Percentiles rank a stretch among this genome's conserved stretches.
phyloP scores from a whole-genome alignment of 2,113 vertebrate genomes.

The Odontesthes bonariensis region DNA sequence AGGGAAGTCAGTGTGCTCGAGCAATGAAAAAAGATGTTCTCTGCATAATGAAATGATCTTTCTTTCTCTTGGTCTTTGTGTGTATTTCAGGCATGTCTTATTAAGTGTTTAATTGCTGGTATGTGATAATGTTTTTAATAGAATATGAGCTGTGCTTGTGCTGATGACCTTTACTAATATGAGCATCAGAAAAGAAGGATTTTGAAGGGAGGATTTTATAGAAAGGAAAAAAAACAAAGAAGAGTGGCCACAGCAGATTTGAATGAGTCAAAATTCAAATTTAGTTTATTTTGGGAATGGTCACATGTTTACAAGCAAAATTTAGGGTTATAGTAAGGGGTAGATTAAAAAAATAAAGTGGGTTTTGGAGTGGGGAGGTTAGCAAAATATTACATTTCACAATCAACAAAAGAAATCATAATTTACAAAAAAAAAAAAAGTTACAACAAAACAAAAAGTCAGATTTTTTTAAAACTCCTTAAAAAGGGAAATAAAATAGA shows the following conservation, averaged over 20 bases:
- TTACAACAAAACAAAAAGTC: slow-evolving; percentile 55
- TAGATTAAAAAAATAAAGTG: slow-evolving; percentile 30
- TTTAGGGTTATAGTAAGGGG: slow-evolving; percentile 41
- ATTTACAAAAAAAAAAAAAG: slow-evolving; percentile 49
- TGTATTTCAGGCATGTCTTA: background rate
- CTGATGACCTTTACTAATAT: slow-evolving; percentile 70
- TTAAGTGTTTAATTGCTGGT: background rate
- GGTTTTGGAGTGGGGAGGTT: slow-evolving; percentile 50
- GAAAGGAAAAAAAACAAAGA: slow-evolving; percentile 52
- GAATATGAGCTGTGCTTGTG: slow-evolving; percentile 25
- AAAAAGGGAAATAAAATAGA: slow-evolving; percentile 50
- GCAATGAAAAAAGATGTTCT: slow-evolving; percentile 53
- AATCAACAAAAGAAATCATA: slow-evolving; percentile 62
- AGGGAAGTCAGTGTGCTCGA: slow-evolving; percentile 57
- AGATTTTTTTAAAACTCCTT: slow-evolving; percentile 41
- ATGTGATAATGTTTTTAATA: slow-evolving; percentile 4
- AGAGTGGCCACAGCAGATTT: slow-evolving; percentile 65
- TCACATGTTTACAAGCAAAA: slow-evolving; percentile 67
- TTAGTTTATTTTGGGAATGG: slow-evolving; percentile 61
- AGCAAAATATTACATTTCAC: slow-evolving; percentile 67
- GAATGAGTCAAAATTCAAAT: slow-evolving; percentile 49
- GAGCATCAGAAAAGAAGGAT: slow-evolving; percentile 75
- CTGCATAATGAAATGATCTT: slow-evolving; percentile 25
- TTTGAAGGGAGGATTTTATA: slow-evolving; percentile 49
- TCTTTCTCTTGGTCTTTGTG: slow-evolving; percentile 19